phyloP scores from a whole-genome alignment of 2,797 vertebrate species.

The Thripadectes ignobilis region DNA sequence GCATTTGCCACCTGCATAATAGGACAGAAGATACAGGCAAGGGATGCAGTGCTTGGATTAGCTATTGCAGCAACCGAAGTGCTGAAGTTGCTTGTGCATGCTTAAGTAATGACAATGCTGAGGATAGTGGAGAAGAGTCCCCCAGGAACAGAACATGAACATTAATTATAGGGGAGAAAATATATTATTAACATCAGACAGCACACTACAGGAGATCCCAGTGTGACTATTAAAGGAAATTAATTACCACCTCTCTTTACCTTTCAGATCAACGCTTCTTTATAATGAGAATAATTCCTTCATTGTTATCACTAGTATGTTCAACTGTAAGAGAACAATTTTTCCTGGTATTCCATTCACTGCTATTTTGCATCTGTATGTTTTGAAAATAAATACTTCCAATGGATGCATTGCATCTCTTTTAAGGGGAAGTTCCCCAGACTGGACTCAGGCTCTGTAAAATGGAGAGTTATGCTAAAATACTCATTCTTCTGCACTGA shows the following conservation, averaged over 20 bases:
- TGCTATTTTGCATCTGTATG: neutral
- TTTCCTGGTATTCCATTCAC: neutral
- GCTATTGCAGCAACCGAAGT: neutral
- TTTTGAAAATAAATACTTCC: slow-evolving; percentile 13
- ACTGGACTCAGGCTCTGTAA: neutral
- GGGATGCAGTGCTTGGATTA: neutral
- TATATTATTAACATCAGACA: slow-evolving; percentile 71
- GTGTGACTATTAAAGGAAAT: slow-evolving; percentile 76
- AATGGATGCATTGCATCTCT: neutral
- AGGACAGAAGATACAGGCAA: neutral
- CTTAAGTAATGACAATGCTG: slow-evolving; percentile 38
- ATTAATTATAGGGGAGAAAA: slow-evolving; percentile 77
- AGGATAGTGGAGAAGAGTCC: slow-evolving; percentile 41
- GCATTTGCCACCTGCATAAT: neutral
- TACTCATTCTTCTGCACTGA: neutral
- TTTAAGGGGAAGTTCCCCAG: neutral
- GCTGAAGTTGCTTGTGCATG: slow-evolving; percentile 48
- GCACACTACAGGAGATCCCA: slow-evolving; percentile 73
- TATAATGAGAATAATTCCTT: slow-evolving; percentile 67
- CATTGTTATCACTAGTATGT: slow-evolving; percentile 23
- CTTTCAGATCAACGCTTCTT: slow-evolving; percentile 66
- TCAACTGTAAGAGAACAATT: slow-evolving; percentile 24
- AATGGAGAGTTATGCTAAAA: neutral
- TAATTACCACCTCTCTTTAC: slow-evolving; percentile 76
- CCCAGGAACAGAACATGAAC: slow-evolving; percentile 62